Conservation (phyloP, 2,113 vertebrate species). For the Stictonetta naevosa region DNA sequence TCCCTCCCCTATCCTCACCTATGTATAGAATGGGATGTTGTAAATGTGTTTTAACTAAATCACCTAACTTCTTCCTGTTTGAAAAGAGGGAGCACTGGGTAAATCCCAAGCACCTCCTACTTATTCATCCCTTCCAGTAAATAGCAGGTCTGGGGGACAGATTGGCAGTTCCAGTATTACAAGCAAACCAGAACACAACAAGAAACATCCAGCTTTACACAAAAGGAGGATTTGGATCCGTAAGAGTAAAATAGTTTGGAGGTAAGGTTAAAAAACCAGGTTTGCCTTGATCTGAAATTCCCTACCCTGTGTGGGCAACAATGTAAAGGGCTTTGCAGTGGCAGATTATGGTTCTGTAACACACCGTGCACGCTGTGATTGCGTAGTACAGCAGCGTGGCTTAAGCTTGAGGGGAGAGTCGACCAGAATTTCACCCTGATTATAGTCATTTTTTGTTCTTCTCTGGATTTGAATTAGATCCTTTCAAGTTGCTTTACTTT, state of each 20-base stretch:
- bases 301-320: background rate
- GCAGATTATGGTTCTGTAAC: background rate
- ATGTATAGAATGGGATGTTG: background rate
- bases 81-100: background rate
- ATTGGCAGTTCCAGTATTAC: background rate
- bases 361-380: fast-evolving
- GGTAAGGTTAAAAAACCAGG: background rate
- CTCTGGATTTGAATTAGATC: conserved; percentile 1
- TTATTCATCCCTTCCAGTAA: background rate
- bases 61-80: background rate
- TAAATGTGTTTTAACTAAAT: background rate
- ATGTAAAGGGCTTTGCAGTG: background rate
- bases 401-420: background rate
- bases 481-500: conserved; percentile 44
- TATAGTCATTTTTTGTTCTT: background rate
- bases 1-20: background rate
- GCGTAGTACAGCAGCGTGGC: background rate
- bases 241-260: background rate
- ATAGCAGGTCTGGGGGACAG: background rate
- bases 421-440: background rate
- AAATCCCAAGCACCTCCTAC: background rate
- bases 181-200: background rate
- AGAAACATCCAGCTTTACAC: background rate
- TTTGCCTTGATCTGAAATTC: background rate
- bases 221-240: background rate